These are phyloP conservation scores for Pedetes capensis DNA, from an alignment of 2,113 vertebrate species.

Conservation along the genomic window DNA sequence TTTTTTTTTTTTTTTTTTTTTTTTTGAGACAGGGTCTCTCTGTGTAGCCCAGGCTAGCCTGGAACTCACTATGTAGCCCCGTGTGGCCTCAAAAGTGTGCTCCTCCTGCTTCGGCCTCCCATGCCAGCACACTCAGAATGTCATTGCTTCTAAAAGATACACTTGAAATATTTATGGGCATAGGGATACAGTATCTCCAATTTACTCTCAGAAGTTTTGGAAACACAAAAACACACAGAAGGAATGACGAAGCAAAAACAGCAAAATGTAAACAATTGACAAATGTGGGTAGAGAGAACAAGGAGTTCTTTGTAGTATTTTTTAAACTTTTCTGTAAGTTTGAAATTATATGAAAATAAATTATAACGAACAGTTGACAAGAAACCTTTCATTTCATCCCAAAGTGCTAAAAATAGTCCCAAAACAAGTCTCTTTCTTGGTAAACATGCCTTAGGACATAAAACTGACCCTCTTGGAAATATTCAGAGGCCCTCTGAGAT, in stretches of 20 bases:
- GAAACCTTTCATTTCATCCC: not conserved
- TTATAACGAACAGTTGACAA: not conserved
- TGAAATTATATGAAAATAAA: constrained; percentile 24
- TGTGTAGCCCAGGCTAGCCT: too few species aligned
- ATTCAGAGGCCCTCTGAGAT: not conserved
- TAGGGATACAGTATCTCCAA: not conserved
- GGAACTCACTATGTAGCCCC: too few species aligned
- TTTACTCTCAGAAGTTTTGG: not conserved
- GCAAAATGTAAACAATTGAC: not conserved
- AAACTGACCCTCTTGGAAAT: not conserved
- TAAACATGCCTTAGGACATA: not conserved
- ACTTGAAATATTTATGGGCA: constrained; percentile 10
- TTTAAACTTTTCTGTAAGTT: not conserved
- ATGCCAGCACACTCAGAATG: too few species aligned
- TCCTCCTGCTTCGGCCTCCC: too few species aligned
- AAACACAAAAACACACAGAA: not conserved
- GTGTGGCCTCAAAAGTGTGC: too few species aligned
- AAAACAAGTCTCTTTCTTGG: not conserved
- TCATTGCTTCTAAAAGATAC: constrained; percentile 12
- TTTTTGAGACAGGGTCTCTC: too few species aligned
- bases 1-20: too few species aligned
- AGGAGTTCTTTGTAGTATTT: not conserved
- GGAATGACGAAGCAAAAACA: not conserved
- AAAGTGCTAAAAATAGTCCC: not conserved
- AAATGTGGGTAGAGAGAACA: not conserved